Percentiles rank a stretch among this genome's conserved stretches.
phyloP scores from a whole-genome alignment of 2,113 vertebrate species.

The Glaucidium brasilianum region DNA sequence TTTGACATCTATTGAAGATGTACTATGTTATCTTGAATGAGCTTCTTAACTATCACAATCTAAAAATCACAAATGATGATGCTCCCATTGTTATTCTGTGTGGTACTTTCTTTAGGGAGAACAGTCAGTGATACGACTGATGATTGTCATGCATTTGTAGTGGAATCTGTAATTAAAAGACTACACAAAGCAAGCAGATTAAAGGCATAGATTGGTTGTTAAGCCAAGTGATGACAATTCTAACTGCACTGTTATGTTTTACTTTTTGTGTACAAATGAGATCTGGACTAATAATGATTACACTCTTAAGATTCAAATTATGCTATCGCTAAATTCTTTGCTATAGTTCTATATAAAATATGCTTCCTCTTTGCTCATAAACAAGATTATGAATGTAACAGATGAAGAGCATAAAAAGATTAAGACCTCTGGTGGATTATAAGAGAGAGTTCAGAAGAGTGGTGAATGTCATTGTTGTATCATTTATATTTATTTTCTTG shows the following conservation, averaged over 20 bases:
- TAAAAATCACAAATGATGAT: not conserved
- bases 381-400: not conserved
- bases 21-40: not conserved
- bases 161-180: not conserved
- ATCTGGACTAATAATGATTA: not conserved
- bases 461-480: not conserved
- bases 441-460: not conserved
- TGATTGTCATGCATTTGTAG: not conserved
- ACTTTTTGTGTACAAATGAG: not conserved
- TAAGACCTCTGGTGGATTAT: not conserved
- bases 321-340: not conserved
- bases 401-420: not conserved
- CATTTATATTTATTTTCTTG: not conserved
- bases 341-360: not conserved
- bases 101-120: not conserved
- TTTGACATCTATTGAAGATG: not conserved
- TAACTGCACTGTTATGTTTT: not conserved
- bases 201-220: not conserved
- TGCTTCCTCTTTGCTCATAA: not conserved
- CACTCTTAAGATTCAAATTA: not conserved
- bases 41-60: not conserved
- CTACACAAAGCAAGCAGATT: not conserved
- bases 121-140: not conserved
- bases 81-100: not conserved
- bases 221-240: not conserved